These are phyloP conservation scores for Ennomos fuscantarius DNA, from an alignment of 2,888 invertebrate genomes.

Conservation along the genomic window DNA sequence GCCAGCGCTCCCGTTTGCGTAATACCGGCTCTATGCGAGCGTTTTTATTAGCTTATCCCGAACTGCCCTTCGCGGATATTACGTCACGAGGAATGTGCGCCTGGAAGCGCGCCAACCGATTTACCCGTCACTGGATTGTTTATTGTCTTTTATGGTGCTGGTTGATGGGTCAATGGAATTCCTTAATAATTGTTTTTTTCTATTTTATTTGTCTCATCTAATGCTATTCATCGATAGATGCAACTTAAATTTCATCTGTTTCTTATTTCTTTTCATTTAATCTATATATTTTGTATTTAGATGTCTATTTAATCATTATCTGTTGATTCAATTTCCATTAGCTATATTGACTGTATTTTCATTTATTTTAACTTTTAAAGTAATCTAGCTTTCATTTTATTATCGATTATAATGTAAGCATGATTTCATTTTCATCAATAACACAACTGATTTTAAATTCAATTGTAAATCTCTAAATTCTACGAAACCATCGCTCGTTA, in stretches of 20 bases:
- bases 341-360: slow-evolving; percentile 3
- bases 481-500: slow-evolving; percentile 23
- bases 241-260: neutral
- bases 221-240: neutral
- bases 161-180: slow-evolving; percentile 67
- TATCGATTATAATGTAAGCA: slow-evolving; percentile 10
- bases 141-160: slow-evolving; percentile 82
- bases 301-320: neutral
- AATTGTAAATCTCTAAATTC: slow-evolving; percentile 3
- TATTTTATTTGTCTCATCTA: slow-evolving; percentile 8
- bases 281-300: no score
- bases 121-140: slow-evolving; percentile 76
- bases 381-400: slow-evolving; percentile 8
- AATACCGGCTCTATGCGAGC: slow-evolving; percentile 70
- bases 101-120: slow-evolving; percentile 78
- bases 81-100: slow-evolving; percentile 78
- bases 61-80: slow-evolving; percentile 79
- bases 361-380: slow-evolving; percentile 9
- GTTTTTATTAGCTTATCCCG: slow-evolving; percentile 78
- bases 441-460: neutral
- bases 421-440: neutral
- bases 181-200: slow-evolving; percentile 46
- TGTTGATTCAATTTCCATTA: neutral
- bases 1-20: slow-evolving; percentile 81
- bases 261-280: slow-evolving; percentile 2